A percentile compares a stretch with the other conserved stretches of the same genome.
Evolutionary conservation across 2,888 invertebrate species (phyloP).

Genomic region (Ashinkailepas kermadecensis): DNA sequence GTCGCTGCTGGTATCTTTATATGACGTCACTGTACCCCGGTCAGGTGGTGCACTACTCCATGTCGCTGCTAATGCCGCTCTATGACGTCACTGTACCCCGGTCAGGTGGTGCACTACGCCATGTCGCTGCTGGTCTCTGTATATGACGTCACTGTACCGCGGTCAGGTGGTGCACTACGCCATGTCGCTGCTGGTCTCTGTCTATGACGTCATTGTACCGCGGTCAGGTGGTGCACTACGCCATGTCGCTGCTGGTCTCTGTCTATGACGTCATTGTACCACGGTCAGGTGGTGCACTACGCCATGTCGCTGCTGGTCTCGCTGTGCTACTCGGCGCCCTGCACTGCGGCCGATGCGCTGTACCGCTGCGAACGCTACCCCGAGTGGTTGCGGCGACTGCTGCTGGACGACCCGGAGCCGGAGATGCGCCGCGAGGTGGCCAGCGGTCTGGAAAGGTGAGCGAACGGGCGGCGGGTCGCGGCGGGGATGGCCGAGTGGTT

Average conservation of each 20-base stretch:
- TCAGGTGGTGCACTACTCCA: no score
- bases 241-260: slow-evolving; percentile 5
- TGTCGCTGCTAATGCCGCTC: no score
- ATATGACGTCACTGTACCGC: slow-evolving; percentile 41
- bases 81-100: no score
- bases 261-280: no score
- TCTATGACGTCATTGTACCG: slow-evolving; percentile 41
- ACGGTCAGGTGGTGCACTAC: slow-evolving; percentile 69
- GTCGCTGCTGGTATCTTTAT: no score
- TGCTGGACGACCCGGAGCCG: slow-evolving; percentile 87
- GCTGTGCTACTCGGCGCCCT: slow-evolving; percentile 80
- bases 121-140: no score
- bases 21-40: no score
- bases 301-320: slow-evolving; percentile 86
- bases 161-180: neutral
- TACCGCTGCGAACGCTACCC: slow-evolving; percentile 64
- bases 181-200: slow-evolving; percentile 4
- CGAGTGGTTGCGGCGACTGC: slow-evolving; percentile 70
- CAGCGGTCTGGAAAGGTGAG: slow-evolving; percentile 76
- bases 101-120: no score
- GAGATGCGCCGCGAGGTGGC: slow-evolving; percentile 84
- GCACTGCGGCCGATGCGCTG: slow-evolving; percentile 59
- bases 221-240: neutral
- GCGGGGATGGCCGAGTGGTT: no score
- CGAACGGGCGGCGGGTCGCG: no score